Conservation (phyloP, 1,140 invertebrate genomes). For the Panulirus ornatus region DNA sequence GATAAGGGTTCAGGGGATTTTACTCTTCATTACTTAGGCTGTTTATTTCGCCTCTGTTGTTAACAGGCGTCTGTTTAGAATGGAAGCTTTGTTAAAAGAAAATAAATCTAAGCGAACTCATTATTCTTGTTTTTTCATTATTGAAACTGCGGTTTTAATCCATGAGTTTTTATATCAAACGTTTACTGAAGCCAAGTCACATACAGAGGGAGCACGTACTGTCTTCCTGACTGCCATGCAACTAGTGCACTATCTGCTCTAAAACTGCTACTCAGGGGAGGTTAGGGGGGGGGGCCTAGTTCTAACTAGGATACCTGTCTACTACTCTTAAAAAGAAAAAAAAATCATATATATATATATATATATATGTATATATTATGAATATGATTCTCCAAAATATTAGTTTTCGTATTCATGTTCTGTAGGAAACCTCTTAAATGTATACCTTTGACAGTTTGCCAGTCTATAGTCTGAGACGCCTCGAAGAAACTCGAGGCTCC, state of each 20-base stretch:
- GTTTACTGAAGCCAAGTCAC: constrained; percentile 49
- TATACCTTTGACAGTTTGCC: constrained; percentile 73
- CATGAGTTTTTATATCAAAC: not conserved
- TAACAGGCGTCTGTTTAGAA: too few species aligned
- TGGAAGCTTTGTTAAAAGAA: too few species aligned
- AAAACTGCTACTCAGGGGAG: constrained; percentile 31
- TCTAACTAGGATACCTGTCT: constrained; percentile 5
- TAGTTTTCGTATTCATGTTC: not conserved
- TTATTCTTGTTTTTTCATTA: too few species aligned
- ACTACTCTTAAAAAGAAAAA: constrained; percentile 17
- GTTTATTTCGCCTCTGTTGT: too few species aligned
- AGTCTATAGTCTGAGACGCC: constrained; percentile 69
- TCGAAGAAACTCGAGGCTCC: constrained; percentile 73
- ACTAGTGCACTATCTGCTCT: not conserved
- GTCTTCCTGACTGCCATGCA: constrained; percentile 46
- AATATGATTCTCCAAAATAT: not conserved
- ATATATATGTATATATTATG: constrained; percentile 9
- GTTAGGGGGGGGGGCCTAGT: not conserved
- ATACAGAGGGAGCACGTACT: constrained; percentile 20
- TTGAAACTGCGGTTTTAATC: too few species aligned
- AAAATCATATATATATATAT: too few species aligned
- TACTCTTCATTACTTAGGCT: too few species aligned
- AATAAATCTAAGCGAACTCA: too few species aligned
- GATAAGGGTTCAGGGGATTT: too few species aligned
- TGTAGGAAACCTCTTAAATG: not conserved